Conservation (phyloP, 2,888 invertebrate species). For the Luperina testacea region DNA sequence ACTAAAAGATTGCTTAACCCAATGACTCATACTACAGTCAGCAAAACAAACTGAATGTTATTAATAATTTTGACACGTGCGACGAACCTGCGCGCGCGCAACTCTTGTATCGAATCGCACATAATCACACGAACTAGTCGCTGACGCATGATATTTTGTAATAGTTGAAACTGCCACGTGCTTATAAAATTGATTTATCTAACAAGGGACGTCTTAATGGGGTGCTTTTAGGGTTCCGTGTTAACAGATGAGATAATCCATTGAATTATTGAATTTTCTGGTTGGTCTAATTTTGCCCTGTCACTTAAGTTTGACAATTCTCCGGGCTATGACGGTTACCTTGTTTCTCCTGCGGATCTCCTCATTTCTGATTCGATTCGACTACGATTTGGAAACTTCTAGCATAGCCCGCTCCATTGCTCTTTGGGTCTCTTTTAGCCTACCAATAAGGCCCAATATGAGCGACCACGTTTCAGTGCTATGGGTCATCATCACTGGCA, state of each 20-base stretch:
- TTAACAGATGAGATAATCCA: too few relatives aligned
- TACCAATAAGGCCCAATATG: too few relatives aligned
- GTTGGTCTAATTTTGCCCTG: neutral
- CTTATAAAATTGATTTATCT: conserved; percentile 25
- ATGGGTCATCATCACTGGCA: too few relatives aligned
- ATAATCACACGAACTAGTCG: conserved; percentile 36
- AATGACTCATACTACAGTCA: conserved; percentile 33
- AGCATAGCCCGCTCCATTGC: too few relatives aligned
- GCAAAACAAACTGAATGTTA: conserved; percentile 30
- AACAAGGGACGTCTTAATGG: neutral
- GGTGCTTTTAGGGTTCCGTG: neutral
- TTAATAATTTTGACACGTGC: conserved; percentile 55
- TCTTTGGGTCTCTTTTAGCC: too few relatives aligned
- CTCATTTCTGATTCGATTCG: too few relatives aligned
- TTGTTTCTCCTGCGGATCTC: too few relatives aligned
- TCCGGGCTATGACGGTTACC: too few relatives aligned
- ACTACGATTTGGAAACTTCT: too few relatives aligned
- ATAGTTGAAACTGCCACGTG: conserved; percentile 9
- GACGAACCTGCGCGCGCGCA: conserved; percentile 29
- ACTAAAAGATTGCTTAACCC: conserved; percentile 16
- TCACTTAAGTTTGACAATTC: too few relatives aligned
- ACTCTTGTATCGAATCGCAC: conserved; percentile 37
- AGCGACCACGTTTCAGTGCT: too few relatives aligned
- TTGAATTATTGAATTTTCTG: neutral
- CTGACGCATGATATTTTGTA: conserved; percentile 49